Percentiles rank a stretch among this genome's conserved stretches.
Evolutionary conservation across 1,140 invertebrate genomes (phyloP).

Genomic region (Diploscapter pachys): DNA sequence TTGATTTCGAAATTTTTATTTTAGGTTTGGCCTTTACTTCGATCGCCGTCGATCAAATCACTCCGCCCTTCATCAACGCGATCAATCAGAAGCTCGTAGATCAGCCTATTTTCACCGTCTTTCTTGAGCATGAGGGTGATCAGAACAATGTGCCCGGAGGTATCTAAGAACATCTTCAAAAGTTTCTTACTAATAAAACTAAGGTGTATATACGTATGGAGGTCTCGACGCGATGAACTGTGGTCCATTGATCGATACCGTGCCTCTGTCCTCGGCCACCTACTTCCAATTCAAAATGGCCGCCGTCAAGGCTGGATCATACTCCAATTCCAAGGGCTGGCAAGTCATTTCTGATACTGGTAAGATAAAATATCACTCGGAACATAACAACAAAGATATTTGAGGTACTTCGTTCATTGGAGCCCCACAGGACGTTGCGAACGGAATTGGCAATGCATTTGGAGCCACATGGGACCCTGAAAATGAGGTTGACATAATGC

Average conservation of each 20-base stretch:
- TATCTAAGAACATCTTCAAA: no score
- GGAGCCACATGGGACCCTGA: conserved; percentile 22
- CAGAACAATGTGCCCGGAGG: conserved; percentile 35
- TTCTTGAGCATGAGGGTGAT: conserved; percentile 36
- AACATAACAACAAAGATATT: no score
- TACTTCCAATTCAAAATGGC: conserved; percentile 42
- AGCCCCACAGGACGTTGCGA: conserved; percentile 30
- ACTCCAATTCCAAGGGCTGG: conserved; percentile 30
- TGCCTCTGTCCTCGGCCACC: conserved; percentile 39
- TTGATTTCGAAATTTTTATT: no score
- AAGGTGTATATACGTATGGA: conserved; percentile 35
- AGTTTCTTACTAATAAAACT: no score
- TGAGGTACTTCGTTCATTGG: conserved; percentile 22
- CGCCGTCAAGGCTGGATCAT: conserved; percentile 27
- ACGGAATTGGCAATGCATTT: conserved; percentile 27
- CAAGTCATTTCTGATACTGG: conserved; percentile 37
- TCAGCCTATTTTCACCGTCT: conserved; percentile 40
- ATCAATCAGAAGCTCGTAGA: conserved; percentile 37
- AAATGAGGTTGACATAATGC: conserved; percentile 12
- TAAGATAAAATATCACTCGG: not conserved
- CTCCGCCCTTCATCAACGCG: conserved; percentile 33
- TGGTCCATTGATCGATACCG: conserved; percentile 38
- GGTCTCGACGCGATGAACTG: conserved; percentile 38
- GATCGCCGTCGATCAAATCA: conserved; percentile 38
- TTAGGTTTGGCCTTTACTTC: conserved; percentile 36